phyloP scores from a whole-genome alignment of 2,888 invertebrate genomes.

The Uropetala carovei region DNA sequence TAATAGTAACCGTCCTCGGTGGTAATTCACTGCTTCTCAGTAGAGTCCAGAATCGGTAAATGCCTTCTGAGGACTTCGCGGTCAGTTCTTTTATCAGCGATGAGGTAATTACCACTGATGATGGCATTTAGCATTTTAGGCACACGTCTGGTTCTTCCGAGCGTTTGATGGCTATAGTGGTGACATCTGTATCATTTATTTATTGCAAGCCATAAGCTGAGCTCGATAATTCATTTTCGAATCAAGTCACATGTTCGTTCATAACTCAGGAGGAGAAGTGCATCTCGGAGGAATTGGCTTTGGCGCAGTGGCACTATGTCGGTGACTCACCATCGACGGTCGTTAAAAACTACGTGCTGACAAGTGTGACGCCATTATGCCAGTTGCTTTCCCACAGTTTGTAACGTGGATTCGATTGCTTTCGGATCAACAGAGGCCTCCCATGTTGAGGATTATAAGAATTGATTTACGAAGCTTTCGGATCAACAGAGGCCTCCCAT shows the following conservation, averaged over 20 bases:
- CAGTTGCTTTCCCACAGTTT: not conserved
- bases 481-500: no score
- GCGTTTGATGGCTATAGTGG: not conserved
- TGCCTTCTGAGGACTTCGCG: no score
- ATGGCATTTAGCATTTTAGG: no score
- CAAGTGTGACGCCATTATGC: not conserved
- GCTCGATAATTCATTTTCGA: not conserved
- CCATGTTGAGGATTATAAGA: no score
- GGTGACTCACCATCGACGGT: not conserved
- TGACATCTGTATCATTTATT: not conserved
- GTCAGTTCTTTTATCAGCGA: no score
- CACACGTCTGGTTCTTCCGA: not conserved
- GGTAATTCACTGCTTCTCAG: no score
- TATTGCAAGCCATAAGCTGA: not conserved
- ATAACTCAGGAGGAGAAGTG: not conserved
- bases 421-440: no score
- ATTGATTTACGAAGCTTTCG: no score
- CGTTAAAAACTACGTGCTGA: slow-evolving; percentile 3
- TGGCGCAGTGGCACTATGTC: not conserved
- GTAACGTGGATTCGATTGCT: no score
- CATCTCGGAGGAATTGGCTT: not conserved
- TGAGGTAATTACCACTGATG: no score
- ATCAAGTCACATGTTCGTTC: slow-evolving; percentile 13
- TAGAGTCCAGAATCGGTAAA: no score
- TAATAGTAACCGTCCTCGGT: no score